Conservation (phyloP, 2,113 vertebrate species). For the Rhadina sibilatrix region DNA sequence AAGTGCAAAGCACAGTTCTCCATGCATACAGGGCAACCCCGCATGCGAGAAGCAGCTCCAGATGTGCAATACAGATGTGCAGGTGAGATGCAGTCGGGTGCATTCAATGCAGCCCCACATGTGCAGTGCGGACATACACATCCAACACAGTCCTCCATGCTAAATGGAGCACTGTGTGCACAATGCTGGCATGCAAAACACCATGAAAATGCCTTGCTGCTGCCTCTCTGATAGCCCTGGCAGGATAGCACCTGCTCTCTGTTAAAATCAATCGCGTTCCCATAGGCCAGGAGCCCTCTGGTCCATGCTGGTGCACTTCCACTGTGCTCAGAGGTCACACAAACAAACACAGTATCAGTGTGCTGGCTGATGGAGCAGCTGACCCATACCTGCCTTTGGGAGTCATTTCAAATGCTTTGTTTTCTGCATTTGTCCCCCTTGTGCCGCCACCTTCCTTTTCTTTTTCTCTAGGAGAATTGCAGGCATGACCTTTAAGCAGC, state of each 20-base stretch:
- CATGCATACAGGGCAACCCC: neutral
- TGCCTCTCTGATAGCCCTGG: neutral
- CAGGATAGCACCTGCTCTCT: neutral
- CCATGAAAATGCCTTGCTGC: accelerated
- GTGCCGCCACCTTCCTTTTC: neutral
- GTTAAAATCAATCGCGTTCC: neutral
- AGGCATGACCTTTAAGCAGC: neutral
- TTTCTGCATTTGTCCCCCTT: accelerated
- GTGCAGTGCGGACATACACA: neutral
- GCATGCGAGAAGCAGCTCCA: neutral
- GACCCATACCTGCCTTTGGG: neutral
- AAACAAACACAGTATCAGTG: accelerated
- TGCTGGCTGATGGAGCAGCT: neutral
- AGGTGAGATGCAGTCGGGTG: too few species aligned
- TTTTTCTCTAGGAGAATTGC: neutral
- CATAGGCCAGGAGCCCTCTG: neutral
- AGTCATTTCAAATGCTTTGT: neutral
- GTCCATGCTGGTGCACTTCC: neutral
- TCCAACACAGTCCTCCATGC: neutral
- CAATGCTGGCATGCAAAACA: neutral
- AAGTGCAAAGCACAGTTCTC: neutral
- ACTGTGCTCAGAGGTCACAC: accelerated
- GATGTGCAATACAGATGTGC: neutral
- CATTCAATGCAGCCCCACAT: neutral
- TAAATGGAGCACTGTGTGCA: accelerated